Base-by-base conservation (phyloP, 2,888 invertebrate genomes). In the Barypeithes pellucidus region DNA sequence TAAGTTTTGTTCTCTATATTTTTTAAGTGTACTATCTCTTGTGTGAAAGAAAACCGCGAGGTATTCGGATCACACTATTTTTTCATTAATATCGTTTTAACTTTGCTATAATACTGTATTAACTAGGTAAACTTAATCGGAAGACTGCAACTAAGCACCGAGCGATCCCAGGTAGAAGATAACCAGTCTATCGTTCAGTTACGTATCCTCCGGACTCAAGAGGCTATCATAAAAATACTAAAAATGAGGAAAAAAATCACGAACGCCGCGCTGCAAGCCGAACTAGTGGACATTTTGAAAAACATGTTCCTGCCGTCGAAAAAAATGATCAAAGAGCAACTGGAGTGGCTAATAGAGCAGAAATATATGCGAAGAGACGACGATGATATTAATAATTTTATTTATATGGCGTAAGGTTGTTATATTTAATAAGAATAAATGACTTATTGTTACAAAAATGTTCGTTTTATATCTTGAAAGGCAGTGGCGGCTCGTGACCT, bases 221-320 rank as follows among this genome's bases (percentile, higher is more conserved):
- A 99, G 88, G 99, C 99, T 24, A 97, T 99, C 77, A 98, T 99
- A 78, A 99, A 99, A 88, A 98, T 99, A 76, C 89, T 99, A 87
- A 99, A 99, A 88, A 99, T 97, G 96, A 90, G 99, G 75, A 99
- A 99, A 86, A 91, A 93, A 75, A 94, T 98, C 76, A 94, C 94
- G 59, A 98, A 98, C 86, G 96, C 95, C 62, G 95, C 97, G 79
- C 88, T 99, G 76, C 99, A 99, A 89, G 95, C 97, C 69, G 99
- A 99, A 88, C 89, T 99, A 72, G 94, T 99, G 16, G 99, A 99
- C 87, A 98, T 99, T 84, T 88, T 99, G 81, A 98, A 98, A 88
- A 98, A 98, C 85, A 98, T 99, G 98, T 99, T 99, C 90, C 89
- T 99, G 83, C 99, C 99, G 24, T 97, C 97, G 76, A 98, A 98